phyloP scores from a whole-genome alignment of 2,797 vertebrate genomes.

The Sphenopsis melanotis region DNA sequence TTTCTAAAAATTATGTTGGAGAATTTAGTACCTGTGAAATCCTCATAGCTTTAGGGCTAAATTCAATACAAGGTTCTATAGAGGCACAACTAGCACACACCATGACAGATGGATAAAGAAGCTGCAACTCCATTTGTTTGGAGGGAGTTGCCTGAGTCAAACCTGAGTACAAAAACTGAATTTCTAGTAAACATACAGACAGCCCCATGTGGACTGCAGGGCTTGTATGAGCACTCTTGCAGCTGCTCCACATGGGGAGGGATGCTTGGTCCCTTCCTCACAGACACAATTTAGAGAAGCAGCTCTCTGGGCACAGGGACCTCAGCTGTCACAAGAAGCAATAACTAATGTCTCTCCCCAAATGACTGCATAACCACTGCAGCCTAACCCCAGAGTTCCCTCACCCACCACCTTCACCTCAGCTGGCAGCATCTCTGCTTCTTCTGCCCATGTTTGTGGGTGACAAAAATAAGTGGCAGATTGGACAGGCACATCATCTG shows the following conservation, averaged over 20 bases:
- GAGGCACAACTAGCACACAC: not conserved
- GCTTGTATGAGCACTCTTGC: not conserved
- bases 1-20: slow-evolving; percentile 43
- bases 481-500: not conserved
- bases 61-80: not conserved
- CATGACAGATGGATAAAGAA: not conserved
- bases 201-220: not conserved
- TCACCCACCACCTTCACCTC: not conserved
- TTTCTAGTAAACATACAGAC: not conserved
- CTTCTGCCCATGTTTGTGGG: not conserved
- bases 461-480: not conserved
- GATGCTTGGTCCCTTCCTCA: not conserved
- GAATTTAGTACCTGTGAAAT: slow-evolving; percentile 40
- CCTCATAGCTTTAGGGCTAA: slow-evolving; percentile 7
- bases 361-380: not conserved
- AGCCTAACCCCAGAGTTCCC: not conserved
- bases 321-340: not conserved
- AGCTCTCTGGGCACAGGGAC: fast-evolving
- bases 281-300: not conserved
- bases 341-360: not conserved
- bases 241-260: not conserved
- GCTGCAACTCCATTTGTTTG: not conserved
- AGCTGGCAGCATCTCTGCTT: not conserved
- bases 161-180: not conserved
- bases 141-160: not conserved